These are phyloP conservation scores for Octopus bimaculoides DNA, from an alignment of 1,140 invertebrate genomes.

Conservation along the genomic window DNA sequence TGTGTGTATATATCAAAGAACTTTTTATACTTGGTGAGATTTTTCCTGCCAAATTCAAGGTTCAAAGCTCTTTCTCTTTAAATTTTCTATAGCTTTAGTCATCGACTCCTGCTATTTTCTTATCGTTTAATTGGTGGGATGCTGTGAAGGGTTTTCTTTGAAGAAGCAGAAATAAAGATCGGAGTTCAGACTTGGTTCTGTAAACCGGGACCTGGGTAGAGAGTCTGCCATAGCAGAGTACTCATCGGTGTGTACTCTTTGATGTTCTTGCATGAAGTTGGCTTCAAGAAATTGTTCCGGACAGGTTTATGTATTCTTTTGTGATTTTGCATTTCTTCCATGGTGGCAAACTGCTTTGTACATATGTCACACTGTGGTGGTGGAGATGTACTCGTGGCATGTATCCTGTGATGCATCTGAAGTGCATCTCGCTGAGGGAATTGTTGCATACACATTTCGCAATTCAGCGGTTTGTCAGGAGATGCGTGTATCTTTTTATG, in stretches of 20 bases:
- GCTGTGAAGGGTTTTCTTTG: too few species aligned
- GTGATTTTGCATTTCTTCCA: constrained; percentile 1
- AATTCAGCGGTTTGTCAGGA: not conserved
- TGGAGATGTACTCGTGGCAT: not conserved
- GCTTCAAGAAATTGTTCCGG: constrained; percentile 4
- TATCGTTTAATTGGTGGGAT: too few species aligned
- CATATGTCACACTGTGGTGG: constrained; percentile 1
- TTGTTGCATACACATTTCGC: constrained; percentile 4
- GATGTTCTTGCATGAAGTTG: constrained; percentile 1
- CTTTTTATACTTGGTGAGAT: too few species aligned
- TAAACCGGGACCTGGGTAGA: not conserved
- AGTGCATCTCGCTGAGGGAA: not conserved
- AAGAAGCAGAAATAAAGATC: too few species aligned
- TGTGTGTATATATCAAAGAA: too few species aligned
- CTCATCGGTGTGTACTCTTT: constrained; percentile 6
- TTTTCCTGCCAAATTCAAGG: too few species aligned
- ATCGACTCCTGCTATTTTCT: too few species aligned
- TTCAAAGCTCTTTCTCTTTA: too few species aligned
- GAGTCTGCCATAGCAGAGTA: not conserved
- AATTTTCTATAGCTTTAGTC: too few species aligned
- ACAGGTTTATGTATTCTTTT: constrained; percentile 1
- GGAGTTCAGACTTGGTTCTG: not conserved
- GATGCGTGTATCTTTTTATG: not conserved
- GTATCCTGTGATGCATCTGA: not conserved
- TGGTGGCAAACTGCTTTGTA: constrained; percentile 8